These are phyloP conservation scores for Drosophila nannoptera DNA, from an alignment of 1,140 invertebrate genomes.

Conservation along the genomic window DNA sequence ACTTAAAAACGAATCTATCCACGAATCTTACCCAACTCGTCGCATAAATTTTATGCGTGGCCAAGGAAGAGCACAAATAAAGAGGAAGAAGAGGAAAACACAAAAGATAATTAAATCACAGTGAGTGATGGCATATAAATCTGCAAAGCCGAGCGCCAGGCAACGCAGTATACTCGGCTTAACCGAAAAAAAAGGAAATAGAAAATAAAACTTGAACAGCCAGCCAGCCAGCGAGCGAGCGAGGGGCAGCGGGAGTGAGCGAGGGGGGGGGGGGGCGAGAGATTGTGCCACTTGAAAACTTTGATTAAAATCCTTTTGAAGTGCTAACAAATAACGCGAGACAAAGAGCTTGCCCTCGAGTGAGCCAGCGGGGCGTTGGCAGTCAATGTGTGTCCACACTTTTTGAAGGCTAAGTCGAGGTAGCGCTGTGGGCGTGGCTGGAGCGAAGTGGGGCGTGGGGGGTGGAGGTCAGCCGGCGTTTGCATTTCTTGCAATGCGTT, in stretches of 20 bases:
- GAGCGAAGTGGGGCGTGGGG: background rate
- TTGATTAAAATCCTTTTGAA: constrained; percentile 77
- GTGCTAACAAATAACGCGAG: constrained; percentile 72
- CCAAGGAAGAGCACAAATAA: constrained; percentile 5
- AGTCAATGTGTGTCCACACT: constrained; percentile 61
- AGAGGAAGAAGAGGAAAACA: constrained; percentile 21
- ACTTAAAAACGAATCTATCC: constrained; percentile 6
- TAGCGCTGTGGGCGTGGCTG: background rate
- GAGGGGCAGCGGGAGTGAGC: background rate
- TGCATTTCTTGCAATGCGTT: constrained; percentile 42
- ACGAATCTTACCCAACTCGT: constrained; percentile 27
- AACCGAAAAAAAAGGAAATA: constrained; percentile 13
- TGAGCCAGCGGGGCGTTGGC: background rate
- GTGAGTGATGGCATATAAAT: constrained; percentile 63
- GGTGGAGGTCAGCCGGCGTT: constrained; percentile 26
- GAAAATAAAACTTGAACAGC: constrained; percentile 9
- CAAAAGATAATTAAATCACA: constrained; percentile 67
- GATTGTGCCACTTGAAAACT: constrained; percentile 69
- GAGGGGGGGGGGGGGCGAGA: constrained; percentile 28
- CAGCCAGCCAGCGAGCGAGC: background rate
- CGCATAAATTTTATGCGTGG: constrained; percentile 54
- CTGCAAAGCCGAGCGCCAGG: constrained; percentile 28
- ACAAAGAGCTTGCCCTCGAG: constrained; percentile 49
- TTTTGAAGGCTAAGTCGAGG: constrained; percentile 61
- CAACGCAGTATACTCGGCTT: constrained; percentile 27